phyloP scores from a whole-genome alignment of 2,797 vertebrate genomes.

The Rallus crepitans region DNA sequence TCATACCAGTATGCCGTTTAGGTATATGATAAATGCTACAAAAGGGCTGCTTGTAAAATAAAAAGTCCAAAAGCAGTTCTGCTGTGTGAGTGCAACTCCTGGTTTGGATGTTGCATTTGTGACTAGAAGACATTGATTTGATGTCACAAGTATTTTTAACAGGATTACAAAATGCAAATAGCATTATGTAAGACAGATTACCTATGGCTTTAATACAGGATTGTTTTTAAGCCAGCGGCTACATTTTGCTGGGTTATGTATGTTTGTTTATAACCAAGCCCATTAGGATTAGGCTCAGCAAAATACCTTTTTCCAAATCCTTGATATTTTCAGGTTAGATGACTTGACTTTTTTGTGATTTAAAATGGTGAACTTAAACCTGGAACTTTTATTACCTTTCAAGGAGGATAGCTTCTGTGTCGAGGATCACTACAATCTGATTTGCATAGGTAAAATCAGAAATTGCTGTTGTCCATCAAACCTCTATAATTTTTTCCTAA shows the following conservation, averaged over 20 bases:
- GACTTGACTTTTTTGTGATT: neutral
- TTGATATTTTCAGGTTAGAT: constrained; percentile 3
- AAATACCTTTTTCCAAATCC: constrained; percentile 30
- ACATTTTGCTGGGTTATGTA: constrained; percentile 42
- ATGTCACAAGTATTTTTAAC: constrained; percentile 59
- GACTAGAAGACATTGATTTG: constrained; percentile 48
- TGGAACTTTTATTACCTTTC: neutral
- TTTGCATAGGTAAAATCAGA: neutral
- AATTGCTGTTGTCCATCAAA: neutral
- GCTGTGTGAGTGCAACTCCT: neutral
- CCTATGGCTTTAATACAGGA: constrained; percentile 61
- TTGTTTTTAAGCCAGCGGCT: constrained; percentile 53
- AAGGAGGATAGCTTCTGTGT: neutral
- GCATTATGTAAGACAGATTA: constrained; percentile 68
- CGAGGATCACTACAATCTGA: neutral
- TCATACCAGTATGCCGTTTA: neutral
- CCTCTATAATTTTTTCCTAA: neutral
- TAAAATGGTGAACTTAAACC: neutral
- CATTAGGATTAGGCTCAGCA: constrained; percentile 44
- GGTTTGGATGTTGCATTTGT: constrained; percentile 2
- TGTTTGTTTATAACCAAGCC: constrained; percentile 16
- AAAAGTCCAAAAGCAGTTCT: neutral
- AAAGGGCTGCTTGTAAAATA: neutral
- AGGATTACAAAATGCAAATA: constrained; percentile 66
- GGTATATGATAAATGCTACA: neutral